Evolutionary conservation across 2,797 vertebrate species (phyloP).

Genomic region (Chromobotia macracanthus): DNA sequence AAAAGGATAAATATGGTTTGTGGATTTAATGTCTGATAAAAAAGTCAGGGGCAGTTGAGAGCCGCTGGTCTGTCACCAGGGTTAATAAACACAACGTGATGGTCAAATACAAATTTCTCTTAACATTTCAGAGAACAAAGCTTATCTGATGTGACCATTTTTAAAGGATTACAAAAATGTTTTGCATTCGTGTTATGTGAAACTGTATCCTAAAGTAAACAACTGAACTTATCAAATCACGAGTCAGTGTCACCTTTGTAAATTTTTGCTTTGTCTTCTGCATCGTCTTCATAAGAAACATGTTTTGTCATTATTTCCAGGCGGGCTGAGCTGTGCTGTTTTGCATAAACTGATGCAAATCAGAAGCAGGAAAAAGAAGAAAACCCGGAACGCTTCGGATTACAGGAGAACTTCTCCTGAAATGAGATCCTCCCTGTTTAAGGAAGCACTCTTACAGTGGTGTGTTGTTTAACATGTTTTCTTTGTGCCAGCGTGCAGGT

Average conservation of each 20-base stretch:
- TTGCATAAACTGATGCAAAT: constrained; percentile 15
- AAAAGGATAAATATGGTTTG: neutral
- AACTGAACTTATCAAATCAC: neutral
- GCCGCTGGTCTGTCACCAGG: too few species aligned
- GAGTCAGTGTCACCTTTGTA: neutral
- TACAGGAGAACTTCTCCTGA: constrained; percentile 3
- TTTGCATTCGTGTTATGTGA: neutral
- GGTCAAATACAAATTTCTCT: too few species aligned
- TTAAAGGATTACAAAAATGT: too few species aligned
- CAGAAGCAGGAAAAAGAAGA: constrained; percentile 5
- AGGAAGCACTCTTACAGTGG: neutral
- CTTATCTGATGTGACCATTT: neutral
- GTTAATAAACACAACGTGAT: too few species aligned
- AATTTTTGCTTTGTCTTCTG: neutral
- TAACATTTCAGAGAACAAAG: too few species aligned
- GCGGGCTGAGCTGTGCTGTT: neutral
- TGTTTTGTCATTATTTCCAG: neutral
- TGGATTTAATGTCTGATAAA: neutral
- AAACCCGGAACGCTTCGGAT: too few species aligned
- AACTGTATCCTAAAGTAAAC: neutral
- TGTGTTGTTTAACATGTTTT: constrained; percentile 9
- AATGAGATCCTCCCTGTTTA: constrained; percentile 10
- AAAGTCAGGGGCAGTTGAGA: too few species aligned
- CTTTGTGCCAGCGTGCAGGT: neutral
- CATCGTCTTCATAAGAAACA: neutral